Evolutionary conservation across 2,888 invertebrate genomes (phyloP).

Genomic region (Plebejus melissa): DNA sequence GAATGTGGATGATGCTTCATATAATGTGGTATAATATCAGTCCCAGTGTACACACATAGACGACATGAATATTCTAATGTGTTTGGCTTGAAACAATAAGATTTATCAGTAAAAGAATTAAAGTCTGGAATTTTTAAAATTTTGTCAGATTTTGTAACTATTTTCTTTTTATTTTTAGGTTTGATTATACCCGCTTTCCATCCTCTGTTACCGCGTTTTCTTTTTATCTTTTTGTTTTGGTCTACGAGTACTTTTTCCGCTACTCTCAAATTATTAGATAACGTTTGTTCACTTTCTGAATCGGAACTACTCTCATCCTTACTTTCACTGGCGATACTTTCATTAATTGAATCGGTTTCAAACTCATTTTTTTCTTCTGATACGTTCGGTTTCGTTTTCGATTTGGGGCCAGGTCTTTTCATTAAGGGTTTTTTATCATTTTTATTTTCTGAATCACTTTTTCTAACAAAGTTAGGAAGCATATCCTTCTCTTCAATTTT

Average conservation of each 20-base stretch:
- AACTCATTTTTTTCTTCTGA: constrained; percentile 46
- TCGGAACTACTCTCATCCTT: constrained; percentile 47
- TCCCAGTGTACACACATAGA: constrained; percentile 79
- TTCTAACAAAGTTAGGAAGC: constrained; percentile 34
- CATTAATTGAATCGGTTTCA: constrained; percentile 58
- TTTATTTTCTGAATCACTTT: constrained; percentile 24
- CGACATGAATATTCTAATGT: constrained; percentile 74
- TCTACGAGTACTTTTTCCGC: constrained; percentile 50
- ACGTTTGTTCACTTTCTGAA: constrained; percentile 58
- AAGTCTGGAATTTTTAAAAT: constrained; percentile 44
- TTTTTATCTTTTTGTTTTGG: constrained; percentile 55
- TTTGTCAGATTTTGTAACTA: constrained; percentile 36
- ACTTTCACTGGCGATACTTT: constrained; percentile 47
- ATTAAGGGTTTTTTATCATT: constrained; percentile 36
- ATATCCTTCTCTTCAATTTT: constrained; percentile 47
- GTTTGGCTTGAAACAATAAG: constrained; percentile 63
- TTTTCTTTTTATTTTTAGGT: constrained; percentile 57
- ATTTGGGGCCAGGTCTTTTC: constrained; percentile 53
- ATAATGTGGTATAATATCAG: constrained; percentile 83
- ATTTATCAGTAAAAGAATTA: constrained; percentile 61
- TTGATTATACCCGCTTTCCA: constrained; percentile 66
- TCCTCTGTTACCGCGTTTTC: constrained; percentile 47
- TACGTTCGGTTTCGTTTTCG: constrained; percentile 50
- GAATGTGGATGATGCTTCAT: constrained; percentile 80
- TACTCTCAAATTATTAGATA: constrained; percentile 55